Evolutionary conservation across 2,113 vertebrate species (phyloP), one percentile per base, ranked within the genome.

Genomic region (Forbesichthys papilliferus): DNA sequence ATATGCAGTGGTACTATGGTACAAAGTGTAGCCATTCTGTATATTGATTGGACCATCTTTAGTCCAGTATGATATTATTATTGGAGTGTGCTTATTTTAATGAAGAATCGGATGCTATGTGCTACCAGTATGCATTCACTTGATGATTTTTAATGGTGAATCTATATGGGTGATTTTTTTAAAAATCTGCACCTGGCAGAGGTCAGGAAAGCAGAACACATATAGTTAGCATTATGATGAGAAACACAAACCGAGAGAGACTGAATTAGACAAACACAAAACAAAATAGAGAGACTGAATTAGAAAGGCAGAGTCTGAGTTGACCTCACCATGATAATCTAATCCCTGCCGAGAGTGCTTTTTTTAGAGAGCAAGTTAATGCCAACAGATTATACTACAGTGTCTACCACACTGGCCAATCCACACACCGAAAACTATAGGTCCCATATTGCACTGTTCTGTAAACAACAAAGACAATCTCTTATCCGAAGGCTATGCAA

Each of bases 311-410:
- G 63, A 85, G 85, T 90, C 85, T 84, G 83, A 84, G 82, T 80
- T 91, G 90, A 91, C 91, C 91, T 92, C 89, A 91, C 87, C 81
- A 84, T 90, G 90, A 91, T 92, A 93, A 92, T 92, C 91, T 92
- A 93, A 93, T 93, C 92, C 91, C 89, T 88, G 90, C 90, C 76
- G 86, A 91, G 90, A 90, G 91, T 85, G 88, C 92, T 93, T 92
- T 93, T 92, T 92, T 92, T 92, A 93, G 91, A 93, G 88, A 87
- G 91, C 88, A 93, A 92, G 88, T 92, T 93, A 92, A 93, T 93
- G 87, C 90, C 83, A 76, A 78, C 90, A 92, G 93, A 92, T 93
- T 93, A 93, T 86, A 85, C 88, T 85, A 80, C 83, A 85, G 80
- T 88, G 84, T 85, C 89, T 88, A 87, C 88, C 84, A 89, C 82